Evolutionary conservation across 2,888 invertebrate genomes (phyloP).

Genomic region (Netelia inedita): DNA sequence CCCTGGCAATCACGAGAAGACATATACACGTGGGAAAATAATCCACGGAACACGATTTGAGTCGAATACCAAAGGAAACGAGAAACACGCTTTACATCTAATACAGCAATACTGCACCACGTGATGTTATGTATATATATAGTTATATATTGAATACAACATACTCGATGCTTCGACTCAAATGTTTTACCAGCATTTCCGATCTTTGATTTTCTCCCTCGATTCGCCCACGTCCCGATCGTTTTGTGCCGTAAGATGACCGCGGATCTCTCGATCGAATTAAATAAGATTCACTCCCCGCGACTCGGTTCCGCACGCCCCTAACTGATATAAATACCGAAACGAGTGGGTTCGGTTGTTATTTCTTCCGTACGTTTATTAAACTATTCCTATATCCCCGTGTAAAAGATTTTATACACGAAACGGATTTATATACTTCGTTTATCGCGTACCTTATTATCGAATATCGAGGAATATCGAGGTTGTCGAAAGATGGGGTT

Average conservation of each 20-base stretch:
- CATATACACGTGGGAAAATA: constrained; percentile 38
- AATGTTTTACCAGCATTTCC: constrained; percentile 43
- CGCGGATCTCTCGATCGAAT: constrained; percentile 50
- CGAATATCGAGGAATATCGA: constrained; percentile 58
- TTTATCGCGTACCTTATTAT: constrained; percentile 69
- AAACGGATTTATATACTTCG: constrained; percentile 34
- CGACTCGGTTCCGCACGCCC: neutral
- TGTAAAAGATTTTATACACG: constrained; percentile 12
- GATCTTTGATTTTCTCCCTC: constrained; percentile 52
- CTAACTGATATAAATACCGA: constrained; percentile 15
- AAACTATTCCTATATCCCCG: constrained; percentile 10
- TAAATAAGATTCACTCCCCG: constrained; percentile 39
- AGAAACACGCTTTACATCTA: constrained; percentile 1
- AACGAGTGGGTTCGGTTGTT: constrained; percentile 49
- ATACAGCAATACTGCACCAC: constrained; percentile 5
- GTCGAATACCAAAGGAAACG: constrained; percentile 3
- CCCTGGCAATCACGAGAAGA: constrained; percentile 19
- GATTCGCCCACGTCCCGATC: constrained; percentile 36
- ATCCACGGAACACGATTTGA: constrained; percentile 13
- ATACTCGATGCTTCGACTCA: constrained; percentile 7
- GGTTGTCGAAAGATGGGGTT: constrained; percentile 20
- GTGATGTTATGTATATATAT: neutral
- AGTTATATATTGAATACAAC: neutral
- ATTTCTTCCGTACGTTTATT: constrained; percentile 32
- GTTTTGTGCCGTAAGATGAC: constrained; percentile 37